Conservation (phyloP, 2,797 vertebrate species). For the Phalanger gymnotis region DNA sequence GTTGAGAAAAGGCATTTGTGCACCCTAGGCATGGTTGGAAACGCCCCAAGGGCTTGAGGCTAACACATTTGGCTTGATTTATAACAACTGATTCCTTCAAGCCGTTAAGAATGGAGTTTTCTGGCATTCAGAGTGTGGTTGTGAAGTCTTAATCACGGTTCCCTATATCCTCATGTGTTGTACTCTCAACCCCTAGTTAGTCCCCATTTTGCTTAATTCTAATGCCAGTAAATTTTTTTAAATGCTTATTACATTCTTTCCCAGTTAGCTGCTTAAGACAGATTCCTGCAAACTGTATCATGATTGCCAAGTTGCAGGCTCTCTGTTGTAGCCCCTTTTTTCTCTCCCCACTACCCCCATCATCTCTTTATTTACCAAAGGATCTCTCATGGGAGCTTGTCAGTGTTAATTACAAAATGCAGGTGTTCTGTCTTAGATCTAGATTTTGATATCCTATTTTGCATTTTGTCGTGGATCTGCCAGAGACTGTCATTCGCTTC, state of each 20-base stretch:
- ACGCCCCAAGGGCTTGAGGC: background rate
- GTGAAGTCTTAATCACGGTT: background rate
- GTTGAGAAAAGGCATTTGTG: background rate
- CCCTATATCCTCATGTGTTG: background rate
- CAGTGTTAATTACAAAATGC: slow-evolving; percentile 34
- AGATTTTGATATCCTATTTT: background rate
- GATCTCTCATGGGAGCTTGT: slow-evolving; percentile 57
- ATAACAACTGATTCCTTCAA: background rate
- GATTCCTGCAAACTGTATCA: background rate
- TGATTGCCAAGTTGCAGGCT: background rate
- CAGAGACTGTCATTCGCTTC: background rate
- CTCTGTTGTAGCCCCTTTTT: fast-evolving
- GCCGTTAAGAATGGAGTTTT: background rate
- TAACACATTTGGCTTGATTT: background rate
- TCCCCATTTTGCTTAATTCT: slow-evolving; percentile 21
- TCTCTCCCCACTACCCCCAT: background rate
- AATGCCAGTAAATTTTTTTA: background rate
- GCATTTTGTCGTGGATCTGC: background rate
- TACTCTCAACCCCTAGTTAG: background rate
- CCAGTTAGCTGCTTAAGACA: background rate
- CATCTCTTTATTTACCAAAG: slow-evolving; percentile 22
- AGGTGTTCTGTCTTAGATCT: slow-evolving; percentile 29
- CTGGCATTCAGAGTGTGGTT: background rate
- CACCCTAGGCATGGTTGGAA: background rate
- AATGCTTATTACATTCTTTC: background rate